A percentile compares a stretch with the other conserved stretches of the same genome.
Conservation (phyloP, 2,888 invertebrate species). For the Hypomecis punctinalis region DNA sequence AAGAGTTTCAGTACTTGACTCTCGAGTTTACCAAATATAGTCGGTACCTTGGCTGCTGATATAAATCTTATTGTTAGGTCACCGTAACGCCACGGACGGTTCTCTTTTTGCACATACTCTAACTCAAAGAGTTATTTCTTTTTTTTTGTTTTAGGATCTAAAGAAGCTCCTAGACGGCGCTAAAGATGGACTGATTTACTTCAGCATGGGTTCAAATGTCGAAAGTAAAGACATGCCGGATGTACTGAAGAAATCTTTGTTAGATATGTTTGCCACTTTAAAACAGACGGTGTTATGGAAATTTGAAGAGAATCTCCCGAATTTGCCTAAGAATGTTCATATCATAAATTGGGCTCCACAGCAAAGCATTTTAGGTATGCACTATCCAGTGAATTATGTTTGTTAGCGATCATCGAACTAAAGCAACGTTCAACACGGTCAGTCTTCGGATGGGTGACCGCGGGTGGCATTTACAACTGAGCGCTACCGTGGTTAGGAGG, state of each 20-base stretch:
- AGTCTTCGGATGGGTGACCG: too few relatives aligned
- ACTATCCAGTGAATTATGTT: too few relatives aligned
- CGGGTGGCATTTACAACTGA: too few relatives aligned
- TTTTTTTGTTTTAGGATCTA: constrained; percentile 46
- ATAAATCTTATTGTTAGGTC: too few relatives aligned
- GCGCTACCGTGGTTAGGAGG: too few relatives aligned
- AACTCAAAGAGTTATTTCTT: too few relatives aligned
- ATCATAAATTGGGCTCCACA: constrained; percentile 73
- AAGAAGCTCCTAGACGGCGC: constrained; percentile 55
- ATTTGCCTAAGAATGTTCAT: constrained; percentile 68
- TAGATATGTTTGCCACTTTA: constrained; percentile 66
- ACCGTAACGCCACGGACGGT: too few relatives aligned
- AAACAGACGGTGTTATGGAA: constrained; percentile 81
- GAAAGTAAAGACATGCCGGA: constrained; percentile 51
- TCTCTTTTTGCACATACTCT: neutral
- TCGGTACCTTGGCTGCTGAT: too few relatives aligned
- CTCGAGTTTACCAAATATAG: too few relatives aligned
- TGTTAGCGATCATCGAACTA: too few relatives aligned
- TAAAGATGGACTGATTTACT: constrained; percentile 59
- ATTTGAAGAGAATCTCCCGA: constrained; percentile 61
- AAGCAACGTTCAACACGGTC: too few relatives aligned
- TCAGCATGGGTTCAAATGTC: constrained; percentile 65
- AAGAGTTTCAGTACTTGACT: too few relatives aligned
- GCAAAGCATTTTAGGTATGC: constrained; percentile 47
- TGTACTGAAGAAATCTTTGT: constrained; percentile 45